Conservation (phyloP, 1,140 invertebrate species). For the Drosophila pseudoananassae region DNA sequence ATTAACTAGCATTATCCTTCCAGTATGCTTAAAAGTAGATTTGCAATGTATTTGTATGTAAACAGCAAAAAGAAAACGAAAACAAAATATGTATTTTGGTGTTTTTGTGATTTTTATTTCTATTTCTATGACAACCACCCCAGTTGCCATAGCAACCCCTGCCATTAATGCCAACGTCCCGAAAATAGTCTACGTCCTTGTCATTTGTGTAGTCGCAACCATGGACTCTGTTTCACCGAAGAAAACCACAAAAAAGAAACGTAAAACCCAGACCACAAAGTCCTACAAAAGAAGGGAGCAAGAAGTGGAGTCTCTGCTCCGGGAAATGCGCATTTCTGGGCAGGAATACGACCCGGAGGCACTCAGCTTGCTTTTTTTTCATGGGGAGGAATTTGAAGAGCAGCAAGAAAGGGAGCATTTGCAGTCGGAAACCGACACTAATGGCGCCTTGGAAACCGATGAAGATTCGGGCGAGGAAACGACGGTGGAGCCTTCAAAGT, state of each 20-base stretch:
- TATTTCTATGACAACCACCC: not conserved
- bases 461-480: constrained; percentile 28
- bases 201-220: not conserved
- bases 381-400: constrained; percentile 16
- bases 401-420: not conserved
- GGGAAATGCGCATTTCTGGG: not conserved
- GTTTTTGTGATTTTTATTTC: constrained; percentile 16
- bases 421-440: not conserved
- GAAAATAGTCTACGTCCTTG: not conserved
- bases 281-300: constrained; percentile 58
- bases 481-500: constrained; percentile 13
- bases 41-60: constrained; percentile 82
- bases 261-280: constrained; percentile 64
- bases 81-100: constrained; percentile 48
- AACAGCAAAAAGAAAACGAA: constrained; percentile 82
- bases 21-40: constrained; percentile 72
- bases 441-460: not conserved
- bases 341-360: constrained; percentile 39
- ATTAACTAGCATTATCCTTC: constrained; percentile 33
- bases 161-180: not conserved
- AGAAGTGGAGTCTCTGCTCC: constrained; percentile 62
- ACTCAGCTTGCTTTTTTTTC: constrained; percentile 54
- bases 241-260: constrained; percentile 39
- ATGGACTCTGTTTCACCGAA: constrained; percentile 2
- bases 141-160: constrained; percentile 12